Conservation (phyloP, 92 coral and sea anemone genomes). For the Nematostella vectensis region DNA sequence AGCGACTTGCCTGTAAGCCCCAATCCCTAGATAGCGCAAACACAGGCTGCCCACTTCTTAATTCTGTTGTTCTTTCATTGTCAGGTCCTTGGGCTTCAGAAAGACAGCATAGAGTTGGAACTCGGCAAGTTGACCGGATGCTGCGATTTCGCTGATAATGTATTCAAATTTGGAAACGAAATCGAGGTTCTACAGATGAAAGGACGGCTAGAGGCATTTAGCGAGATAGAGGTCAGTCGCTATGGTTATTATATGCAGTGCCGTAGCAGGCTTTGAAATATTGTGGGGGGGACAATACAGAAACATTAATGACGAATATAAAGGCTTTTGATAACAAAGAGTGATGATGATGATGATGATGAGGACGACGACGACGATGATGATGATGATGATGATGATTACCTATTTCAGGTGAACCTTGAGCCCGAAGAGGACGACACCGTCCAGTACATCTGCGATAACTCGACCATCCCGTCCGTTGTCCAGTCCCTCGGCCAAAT, state of each 20-base stretch:
- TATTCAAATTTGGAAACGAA: constrained; percentile 83
- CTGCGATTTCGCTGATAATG: constrained; percentile 95
- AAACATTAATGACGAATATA: too few relatives aligned
- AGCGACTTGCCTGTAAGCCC: too few relatives aligned
- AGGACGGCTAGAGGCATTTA: constrained; percentile 67
- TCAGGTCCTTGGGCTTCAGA: constrained; percentile 74
- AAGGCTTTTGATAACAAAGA: too few relatives aligned
- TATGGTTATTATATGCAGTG: neutral
- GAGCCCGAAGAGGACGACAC: constrained; percentile 98
- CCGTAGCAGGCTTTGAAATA: too few relatives aligned
- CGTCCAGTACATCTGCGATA: constrained; percentile 73
- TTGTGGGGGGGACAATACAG: too few relatives aligned
- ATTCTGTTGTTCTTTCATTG: neutral
- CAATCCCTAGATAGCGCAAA: too few relatives aligned
- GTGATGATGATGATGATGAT: too few relatives aligned
- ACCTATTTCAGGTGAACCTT: constrained; percentile 55
- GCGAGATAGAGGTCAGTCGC: constrained; percentile 57
- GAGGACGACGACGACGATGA: too few relatives aligned
- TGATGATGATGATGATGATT: too few relatives aligned
- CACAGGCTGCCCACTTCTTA: too few relatives aligned
- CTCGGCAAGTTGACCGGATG: constrained; percentile 93
- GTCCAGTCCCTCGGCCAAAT: constrained; percentile 70
- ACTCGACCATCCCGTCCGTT: constrained; percentile 43
- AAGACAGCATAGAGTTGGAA: constrained; percentile 89
- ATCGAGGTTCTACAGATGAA: constrained; percentile 91